Base-by-base conservation (phyloP, 2,113 vertebrate species). In the Jaculus jaculus region DNA sequence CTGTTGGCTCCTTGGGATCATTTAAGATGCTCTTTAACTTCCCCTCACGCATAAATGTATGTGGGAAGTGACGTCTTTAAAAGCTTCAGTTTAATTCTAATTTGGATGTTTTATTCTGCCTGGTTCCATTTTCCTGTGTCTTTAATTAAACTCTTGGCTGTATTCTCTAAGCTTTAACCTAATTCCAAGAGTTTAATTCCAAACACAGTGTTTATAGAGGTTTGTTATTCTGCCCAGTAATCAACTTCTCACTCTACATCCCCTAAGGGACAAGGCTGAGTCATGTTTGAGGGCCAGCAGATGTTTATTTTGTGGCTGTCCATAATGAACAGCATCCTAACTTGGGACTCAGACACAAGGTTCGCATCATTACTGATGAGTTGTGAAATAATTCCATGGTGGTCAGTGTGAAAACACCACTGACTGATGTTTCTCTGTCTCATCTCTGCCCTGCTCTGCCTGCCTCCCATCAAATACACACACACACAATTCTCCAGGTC, bases 11-110 rank as follows among this genome's bases (percentile, higher is more conserved):
- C 63, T 77, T 84, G 69, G 87, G 69, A 15, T 83, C 71, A 82
- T 89, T 91, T 77, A 92, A 82, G 51, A 75, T 95, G 30, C 23
- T 94, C 58, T 73, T 89, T 79, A 87, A 87, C 39, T 84, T 87
- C n/a, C 11, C 37, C 82, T 51, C 7, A 47, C 21, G 61, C 90
- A 39, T 51, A 69, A 75, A 85, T 63, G 1, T 42, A 72, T n/a
- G 75, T 21, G 24, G n/a, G 18, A 12, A n/a, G 18, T 58, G 9
- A 5, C 58, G 23, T 61, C 71, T 93, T 84, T 83, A 63, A 84
- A 84, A 74, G 66, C 10, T 39, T 87, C 42, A 61, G 79, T 51
- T 87, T 26, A 17, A 69, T 73, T 78, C 47, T 58, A 88, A 47
- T 8, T 61, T 63, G 60, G 30, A 39, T 60, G 4, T 47, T 92